These are phyloP conservation scores for Chamaetylas fuelleborni DNA, from an alignment of 2,113 vertebrate species.

Conservation along the genomic window DNA sequence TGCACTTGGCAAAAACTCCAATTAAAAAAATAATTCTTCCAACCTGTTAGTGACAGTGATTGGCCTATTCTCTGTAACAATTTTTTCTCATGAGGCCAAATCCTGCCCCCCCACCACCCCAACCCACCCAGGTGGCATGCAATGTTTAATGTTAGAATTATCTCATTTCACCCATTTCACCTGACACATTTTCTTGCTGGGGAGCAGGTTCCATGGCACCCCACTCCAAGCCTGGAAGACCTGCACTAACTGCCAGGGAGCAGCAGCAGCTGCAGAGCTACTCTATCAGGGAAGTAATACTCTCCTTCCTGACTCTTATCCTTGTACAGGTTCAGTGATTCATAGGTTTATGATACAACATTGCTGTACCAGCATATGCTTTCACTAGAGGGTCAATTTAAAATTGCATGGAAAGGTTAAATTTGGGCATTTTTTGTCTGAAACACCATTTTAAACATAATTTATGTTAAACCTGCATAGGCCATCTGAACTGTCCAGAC, in stretches of 20 bases:
- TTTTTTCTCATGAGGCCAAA: background rate
- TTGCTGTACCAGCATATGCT: background rate
- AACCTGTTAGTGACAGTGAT: background rate
- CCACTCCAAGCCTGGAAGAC: background rate
- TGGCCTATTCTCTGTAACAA: background rate
- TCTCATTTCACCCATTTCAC: background rate
- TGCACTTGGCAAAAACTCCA: background rate
- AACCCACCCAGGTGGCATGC: accelerated
- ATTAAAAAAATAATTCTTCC: background rate
- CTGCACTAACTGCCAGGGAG: background rate
- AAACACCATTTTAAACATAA: background rate
- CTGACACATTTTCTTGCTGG: background rate
- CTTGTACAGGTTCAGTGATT: background rate
- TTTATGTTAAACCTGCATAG: background rate
- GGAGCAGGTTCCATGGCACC: background rate
- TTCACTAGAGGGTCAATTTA: background rate
- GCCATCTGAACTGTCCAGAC: background rate
- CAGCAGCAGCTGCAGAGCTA: background rate
- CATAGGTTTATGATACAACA: background rate
- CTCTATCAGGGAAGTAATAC: background rate
- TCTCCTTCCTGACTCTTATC: background rate
- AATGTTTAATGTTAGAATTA: background rate
- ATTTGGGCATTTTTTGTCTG: background rate
- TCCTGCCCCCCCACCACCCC: background rate
- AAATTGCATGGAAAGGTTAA: background rate